Evolutionary conservation across 2,797 vertebrate genomes (phyloP).

Genomic region (Tinamus major): DNA sequence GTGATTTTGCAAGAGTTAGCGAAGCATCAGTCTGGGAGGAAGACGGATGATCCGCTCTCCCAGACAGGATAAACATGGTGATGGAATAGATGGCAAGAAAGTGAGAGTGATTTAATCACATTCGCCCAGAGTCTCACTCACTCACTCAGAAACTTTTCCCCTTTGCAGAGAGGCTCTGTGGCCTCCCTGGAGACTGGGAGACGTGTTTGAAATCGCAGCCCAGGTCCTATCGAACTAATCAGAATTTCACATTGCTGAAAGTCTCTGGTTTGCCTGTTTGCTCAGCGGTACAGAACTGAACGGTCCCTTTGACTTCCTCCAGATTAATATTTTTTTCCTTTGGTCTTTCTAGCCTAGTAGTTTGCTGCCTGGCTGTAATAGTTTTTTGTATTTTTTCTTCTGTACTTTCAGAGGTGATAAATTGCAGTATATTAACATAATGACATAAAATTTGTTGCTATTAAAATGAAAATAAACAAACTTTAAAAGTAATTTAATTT

Average conservation of each 20-base stretch:
- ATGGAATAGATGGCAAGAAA: neutral
- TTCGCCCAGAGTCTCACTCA: neutral
- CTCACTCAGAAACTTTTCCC: conserved; percentile 41
- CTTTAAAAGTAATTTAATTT: conserved; percentile 31
- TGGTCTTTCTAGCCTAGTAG: neutral
- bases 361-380: neutral
- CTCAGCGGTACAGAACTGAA: neutral
- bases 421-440: conserved; percentile 44
- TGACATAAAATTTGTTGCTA: conserved; percentile 1
- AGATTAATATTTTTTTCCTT: fast-evolving
- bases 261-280: neutral
- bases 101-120: conserved; percentile 17
- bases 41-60: neutral
- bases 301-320: neutral
- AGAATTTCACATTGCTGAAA: neutral
- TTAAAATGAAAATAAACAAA: conserved; percentile 28
- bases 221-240: neutral
- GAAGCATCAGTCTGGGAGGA: neutral
- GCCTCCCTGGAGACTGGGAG: neutral
- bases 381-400: neutral
- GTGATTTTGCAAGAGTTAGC: fast-evolving
- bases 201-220: neutral
- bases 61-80: neutral
- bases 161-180: conserved; percentile 46
- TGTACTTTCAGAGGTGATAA: conserved; percentile 21